These are phyloP conservation scores for Heliconius nattereri DNA, from an alignment of 1,140 invertebrate genomes.

Conservation along the genomic window DNA sequence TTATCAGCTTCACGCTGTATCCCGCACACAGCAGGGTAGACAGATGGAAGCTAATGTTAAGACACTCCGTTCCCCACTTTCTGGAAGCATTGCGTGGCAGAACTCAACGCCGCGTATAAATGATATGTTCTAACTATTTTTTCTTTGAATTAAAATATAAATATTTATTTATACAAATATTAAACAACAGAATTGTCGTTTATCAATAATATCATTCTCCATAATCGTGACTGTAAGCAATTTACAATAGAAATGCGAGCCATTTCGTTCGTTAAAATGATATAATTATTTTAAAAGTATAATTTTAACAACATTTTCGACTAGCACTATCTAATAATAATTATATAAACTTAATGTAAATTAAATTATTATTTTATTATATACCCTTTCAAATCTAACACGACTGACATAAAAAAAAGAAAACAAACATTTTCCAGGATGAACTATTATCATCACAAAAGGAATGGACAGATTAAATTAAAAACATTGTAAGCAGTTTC, in stretches of 20 bases:
- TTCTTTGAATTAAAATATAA: background rate
- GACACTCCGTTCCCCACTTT: too few species aligned
- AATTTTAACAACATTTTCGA: too few species aligned
- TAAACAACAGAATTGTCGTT: background rate
- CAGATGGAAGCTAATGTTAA: too few species aligned
- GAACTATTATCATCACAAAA: background rate
- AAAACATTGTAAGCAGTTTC: background rate
- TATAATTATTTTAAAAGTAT: background rate
- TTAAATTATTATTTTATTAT: too few species aligned
- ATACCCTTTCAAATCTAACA: too few species aligned
- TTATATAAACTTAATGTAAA: too few species aligned
- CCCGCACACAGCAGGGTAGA: too few species aligned
- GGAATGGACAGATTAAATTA: background rate
- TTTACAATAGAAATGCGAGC: background rate
- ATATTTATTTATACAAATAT: background rate
- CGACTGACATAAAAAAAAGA: too few species aligned
- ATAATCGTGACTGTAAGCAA: background rate
- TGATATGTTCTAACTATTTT: background rate
- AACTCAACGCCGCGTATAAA: too few species aligned
- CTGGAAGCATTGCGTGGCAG: too few species aligned
- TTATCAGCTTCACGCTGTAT: too few species aligned
- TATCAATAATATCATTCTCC: background rate
- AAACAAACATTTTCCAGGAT: background rate
- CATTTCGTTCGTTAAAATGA: background rate
- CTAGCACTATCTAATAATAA: too few species aligned